phyloP scores from a whole-genome alignment of 2,888 invertebrate genomes.

The Eurois occulta region DNA sequence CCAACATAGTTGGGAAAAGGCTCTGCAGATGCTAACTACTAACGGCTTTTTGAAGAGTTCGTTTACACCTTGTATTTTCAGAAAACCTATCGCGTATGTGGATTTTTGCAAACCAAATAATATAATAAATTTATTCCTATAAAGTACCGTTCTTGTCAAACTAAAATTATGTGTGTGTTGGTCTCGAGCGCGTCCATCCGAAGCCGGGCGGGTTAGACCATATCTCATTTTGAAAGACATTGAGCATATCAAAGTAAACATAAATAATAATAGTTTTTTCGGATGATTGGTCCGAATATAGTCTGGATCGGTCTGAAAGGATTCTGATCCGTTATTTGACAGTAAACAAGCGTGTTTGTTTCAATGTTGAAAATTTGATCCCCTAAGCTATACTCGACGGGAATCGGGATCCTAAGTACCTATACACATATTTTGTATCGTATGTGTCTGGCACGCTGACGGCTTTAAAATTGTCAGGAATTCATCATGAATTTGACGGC shows the following conservation, averaged over 20 bases:
- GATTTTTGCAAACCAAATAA: too few relatives aligned
- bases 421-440: too few relatives aligned
- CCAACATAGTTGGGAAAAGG: too few relatives aligned
- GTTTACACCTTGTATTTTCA: too few relatives aligned
- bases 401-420: slow-evolving; percentile 31
- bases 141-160: background rate
- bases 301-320: background rate
- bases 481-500: too few relatives aligned
- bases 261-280: slow-evolving; percentile 9
- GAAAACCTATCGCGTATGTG: too few relatives aligned
- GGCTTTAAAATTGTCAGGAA: background rate
- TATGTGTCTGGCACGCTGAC: background rate
- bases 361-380: slow-evolving; percentile 11
- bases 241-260: slow-evolving; percentile 7
- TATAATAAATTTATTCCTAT: background rate
- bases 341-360: slow-evolving; percentile 31
- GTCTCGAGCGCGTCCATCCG: background rate
- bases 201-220: background rate
- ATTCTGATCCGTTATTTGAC: slow-evolving; percentile 13
- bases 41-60: too few relatives aligned
- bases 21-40: too few relatives aligned
- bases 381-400: background rate
- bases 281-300: slow-evolving; percentile 6
- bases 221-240: background rate
- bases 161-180: background rate